Evolutionary conservation across 2,888 invertebrate genomes (phyloP).

Genomic region (Stenodera caucasica): DNA sequence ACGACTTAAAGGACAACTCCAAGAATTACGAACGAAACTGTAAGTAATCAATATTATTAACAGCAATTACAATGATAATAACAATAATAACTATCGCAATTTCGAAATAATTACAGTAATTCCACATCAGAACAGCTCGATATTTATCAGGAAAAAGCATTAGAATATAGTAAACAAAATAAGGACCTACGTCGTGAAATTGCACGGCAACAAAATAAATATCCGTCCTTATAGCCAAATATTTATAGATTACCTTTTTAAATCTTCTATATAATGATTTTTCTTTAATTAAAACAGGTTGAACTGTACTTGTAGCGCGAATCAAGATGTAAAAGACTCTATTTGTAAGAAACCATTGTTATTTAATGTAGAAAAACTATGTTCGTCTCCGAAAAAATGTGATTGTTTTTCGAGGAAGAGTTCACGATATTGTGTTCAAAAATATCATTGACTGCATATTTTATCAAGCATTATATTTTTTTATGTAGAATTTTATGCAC

Average conservation of each 20-base stretch:
- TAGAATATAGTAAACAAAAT: conserved; percentile 60
- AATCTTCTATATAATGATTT: neutral
- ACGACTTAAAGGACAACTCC: conserved; percentile 60
- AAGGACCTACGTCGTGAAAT: conserved; percentile 59
- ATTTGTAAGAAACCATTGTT: neutral
- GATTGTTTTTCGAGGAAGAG: neutral
- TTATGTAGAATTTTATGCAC: neutral
- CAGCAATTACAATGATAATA: too few species aligned
- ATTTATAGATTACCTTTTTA: too few species aligned
- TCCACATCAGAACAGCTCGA: conserved; percentile 54
- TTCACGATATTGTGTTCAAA: neutral
- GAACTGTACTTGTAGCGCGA: neutral
- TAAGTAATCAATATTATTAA: conserved; percentile 47
- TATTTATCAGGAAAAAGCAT: conserved; percentile 59
- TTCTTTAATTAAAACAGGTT: neutral
- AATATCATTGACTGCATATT: neutral
- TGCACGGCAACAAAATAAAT: conserved; percentile 54
- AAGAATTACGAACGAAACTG: conserved; percentile 59
- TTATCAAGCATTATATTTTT: neutral
- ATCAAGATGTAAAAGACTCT: neutral
- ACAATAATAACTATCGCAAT: neutral
- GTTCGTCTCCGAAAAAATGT: neutral
- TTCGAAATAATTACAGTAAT: conserved; percentile 28
- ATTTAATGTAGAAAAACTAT: neutral
- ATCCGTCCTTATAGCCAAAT: conserved; percentile 47